Base-by-base conservation (phyloP, 2,888 invertebrate species). In the Oasisia sp. region DNA sequence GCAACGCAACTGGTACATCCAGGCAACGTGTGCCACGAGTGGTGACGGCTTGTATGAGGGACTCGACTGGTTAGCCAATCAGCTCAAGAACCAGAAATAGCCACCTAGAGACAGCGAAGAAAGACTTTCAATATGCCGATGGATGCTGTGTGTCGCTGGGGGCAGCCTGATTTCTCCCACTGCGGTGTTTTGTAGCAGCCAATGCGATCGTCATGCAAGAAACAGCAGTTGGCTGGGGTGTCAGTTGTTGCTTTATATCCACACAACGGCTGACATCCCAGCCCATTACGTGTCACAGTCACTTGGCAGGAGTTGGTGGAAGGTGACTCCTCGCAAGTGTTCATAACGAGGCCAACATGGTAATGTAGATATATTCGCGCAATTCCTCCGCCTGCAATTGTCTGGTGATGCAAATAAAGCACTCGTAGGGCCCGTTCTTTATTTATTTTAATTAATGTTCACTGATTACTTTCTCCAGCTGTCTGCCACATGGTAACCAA, bases 31-130 rank as follows among this genome's bases (percentile, higher is more conserved):
- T 97, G 99, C 99, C 97, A 99, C 99, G 95, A 99, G 98, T 96
- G 99, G 99, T 95, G 99, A 99, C 97, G 99, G 99, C 94, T 97
- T 99, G 94, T 99, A 99, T 97, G 99, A 99, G 97, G 99, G 99
- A 95, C 98, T 99, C 95, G 99, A 99, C 97, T 99, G 99, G 99
- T 98, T 99, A 97, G 99, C 99, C 97, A 99, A 99, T 97, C 99
- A 99, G 97, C 98, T 99, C 96, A 99, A 99, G 92, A 94, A 93
- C 56, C 44, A 44, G 32, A 91, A 91, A 32, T 91, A 91, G 38
- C 91, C 44, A 45, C 56, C 0, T 91, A 50, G n/a, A 19, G 44
- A 91, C n/a, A 27, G n/a, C 27, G 74, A 7, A 74, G 74, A 74
- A 7, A 74, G 74, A 74, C 74, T 27, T 74, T 74, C 74, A 74